Evolutionary conservation across 2,113 vertebrate genomes (phyloP).

Genomic region (Charina bottae): DNA sequence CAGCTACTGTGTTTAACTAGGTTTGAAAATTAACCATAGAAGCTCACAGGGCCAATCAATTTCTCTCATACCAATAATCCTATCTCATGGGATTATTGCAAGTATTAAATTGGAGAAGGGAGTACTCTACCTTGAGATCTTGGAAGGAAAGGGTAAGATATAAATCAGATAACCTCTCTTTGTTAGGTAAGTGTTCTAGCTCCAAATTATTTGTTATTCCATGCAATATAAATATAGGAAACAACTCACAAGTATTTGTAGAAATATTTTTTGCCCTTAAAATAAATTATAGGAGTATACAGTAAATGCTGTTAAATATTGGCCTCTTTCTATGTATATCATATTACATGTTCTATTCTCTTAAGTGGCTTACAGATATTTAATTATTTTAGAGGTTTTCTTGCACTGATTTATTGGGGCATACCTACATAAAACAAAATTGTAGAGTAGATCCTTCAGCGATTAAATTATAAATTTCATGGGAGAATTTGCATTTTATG

Average conservation of each 20-base stretch:
- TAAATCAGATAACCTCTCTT: not conserved
- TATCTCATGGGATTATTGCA: not conserved
- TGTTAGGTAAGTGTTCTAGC: not conserved
- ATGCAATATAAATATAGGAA: not conserved
- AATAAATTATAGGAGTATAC: not conserved
- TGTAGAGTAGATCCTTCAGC: not conserved
- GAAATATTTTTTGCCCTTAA: not conserved
- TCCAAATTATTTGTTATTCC: not conserved
- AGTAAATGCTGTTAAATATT: not conserved
- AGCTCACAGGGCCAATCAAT: not conserved
- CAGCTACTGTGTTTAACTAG: not conserved
- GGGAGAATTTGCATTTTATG: not conserved
- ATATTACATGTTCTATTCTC: not conserved
- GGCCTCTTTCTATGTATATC: not conserved
- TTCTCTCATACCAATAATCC: not conserved
- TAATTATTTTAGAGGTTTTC: not conserved
- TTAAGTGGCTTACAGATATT: not conserved
- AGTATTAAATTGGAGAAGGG: not conserved
- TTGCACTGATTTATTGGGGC: not conserved
- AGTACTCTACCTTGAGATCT: not conserved
- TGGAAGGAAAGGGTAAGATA: not conserved
- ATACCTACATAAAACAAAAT: not conserved
- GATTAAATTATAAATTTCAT: not conserved
- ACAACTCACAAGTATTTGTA: not conserved
- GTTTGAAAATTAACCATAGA: not conserved